Percentiles rank a stretch among this genome's conserved stretches.
Conservation (phyloP, 2,888 invertebrate species). For the Lordiphosa fenestrarum region DNA sequence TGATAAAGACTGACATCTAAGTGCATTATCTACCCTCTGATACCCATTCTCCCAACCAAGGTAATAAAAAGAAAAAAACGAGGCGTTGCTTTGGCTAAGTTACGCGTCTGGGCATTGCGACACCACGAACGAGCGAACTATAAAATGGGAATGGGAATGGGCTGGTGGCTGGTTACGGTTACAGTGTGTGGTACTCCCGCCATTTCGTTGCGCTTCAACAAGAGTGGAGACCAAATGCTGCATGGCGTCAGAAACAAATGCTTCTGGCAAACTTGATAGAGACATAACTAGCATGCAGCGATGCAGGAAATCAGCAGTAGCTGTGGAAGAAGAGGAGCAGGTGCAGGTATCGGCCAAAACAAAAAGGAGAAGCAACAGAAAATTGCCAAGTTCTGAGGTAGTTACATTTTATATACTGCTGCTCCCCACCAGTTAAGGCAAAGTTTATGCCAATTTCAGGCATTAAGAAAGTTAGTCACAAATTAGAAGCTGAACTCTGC, state of each 20-base stretch:
- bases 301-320: slow-evolving; percentile 56
- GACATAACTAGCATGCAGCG: slow-evolving; percentile 68
- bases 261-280: slow-evolving; percentile 57
- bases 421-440: neutral
- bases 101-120: slow-evolving; percentile 59
- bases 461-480: neutral
- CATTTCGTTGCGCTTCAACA: slow-evolving; percentile 47
- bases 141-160: slow-evolving; percentile 19
- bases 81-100: slow-evolving; percentile 30
- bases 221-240: slow-evolving; percentile 24
- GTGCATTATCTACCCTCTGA: neutral
- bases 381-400: slow-evolving; percentile 12
- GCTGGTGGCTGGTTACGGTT: slow-evolving; percentile 34
- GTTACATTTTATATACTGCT: slow-evolving; percentile 29
- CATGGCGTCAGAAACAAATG: slow-evolving; percentile 57
- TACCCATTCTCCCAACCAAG: neutral
- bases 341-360: slow-evolving; percentile 35
- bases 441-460: neutral
- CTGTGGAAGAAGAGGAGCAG: slow-evolving; percentile 23
- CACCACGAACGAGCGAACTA: slow-evolving; percentile 38
- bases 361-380: slow-evolving; percentile 23
- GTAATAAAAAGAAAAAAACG: slow-evolving; percentile 18
- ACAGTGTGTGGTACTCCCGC: slow-evolving; percentile 21
- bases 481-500: slow-evolving; percentile 14
- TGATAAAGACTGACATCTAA: too few relatives aligned